Conservation (phyloP, 2,113 vertebrate species). For the Tyto alba region DNA sequence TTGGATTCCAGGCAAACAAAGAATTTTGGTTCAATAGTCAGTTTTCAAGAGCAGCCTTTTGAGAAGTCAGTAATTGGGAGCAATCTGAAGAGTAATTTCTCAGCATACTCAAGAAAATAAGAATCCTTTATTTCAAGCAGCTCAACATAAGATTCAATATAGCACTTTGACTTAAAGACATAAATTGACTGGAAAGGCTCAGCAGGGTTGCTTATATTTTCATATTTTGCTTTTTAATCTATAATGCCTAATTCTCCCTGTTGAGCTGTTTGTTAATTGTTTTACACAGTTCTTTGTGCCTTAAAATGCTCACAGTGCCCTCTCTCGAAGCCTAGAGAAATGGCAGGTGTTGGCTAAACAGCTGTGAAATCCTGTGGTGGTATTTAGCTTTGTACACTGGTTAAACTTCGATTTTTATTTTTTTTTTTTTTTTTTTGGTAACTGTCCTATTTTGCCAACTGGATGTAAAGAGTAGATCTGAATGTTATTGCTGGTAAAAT, state of each 20-base stretch:
- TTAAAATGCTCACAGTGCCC: background rate
- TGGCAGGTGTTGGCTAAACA: background rate
- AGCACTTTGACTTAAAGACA: background rate
- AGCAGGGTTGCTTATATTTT: constrained; percentile 14
- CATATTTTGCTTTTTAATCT: constrained; percentile 19
- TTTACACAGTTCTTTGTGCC: background rate
- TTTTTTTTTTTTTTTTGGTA: background rate
- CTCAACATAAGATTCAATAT: background rate
- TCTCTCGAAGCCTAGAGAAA: background rate
- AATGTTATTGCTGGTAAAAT: background rate
- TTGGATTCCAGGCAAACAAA: constrained; percentile 34
- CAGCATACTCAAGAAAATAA: background rate
- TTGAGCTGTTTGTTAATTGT: background rate
- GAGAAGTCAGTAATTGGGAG: constrained; percentile 46
- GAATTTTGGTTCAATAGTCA: constrained; percentile 17
- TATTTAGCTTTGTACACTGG: background rate
- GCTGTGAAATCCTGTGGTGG: background rate
- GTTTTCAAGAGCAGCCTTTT: constrained; percentile 38
- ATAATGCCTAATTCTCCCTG: background rate
- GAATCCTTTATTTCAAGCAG: background rate
- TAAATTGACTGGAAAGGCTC: background rate
- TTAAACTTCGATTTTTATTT: background rate
- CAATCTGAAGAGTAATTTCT: constrained; percentile 50
- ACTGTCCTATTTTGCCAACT: background rate
- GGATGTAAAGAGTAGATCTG: background rate